Evolutionary conservation across 2,113 vertebrate species (phyloP).

Genomic region (Tachysurus vachellii): DNA sequence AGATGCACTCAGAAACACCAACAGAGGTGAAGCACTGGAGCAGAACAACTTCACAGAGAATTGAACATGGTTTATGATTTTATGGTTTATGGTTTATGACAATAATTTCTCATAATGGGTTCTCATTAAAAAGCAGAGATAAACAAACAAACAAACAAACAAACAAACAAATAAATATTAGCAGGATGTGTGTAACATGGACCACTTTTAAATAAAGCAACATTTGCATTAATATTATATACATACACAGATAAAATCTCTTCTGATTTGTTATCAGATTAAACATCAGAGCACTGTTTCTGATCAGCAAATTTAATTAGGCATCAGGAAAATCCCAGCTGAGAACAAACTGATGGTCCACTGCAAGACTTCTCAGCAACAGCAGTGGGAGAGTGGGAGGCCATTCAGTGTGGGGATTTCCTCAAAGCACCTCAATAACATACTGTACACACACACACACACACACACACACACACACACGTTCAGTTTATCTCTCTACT

Average conservation of each 20-base stretch:
- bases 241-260: background rate
- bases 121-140: background rate
- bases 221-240: background rate
- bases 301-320: conserved; percentile 40
- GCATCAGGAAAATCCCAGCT: conserved; percentile 58
- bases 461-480: background rate
- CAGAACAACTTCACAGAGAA: background rate
- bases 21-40: background rate
- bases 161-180: no score
- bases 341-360: conserved; percentile 49
- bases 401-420: conserved; percentile 54
- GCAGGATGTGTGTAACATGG: background rate
- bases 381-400: conserved; percentile 55
- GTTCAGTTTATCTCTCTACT: background rate
- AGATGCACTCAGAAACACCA: background rate
- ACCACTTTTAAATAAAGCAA: background rate
- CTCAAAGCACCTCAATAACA: conserved; percentile 22
- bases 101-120: background rate
- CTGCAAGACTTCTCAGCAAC: conserved; percentile 61
- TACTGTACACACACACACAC: background rate
- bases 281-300: conserved; percentile 13
- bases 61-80: background rate
- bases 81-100: background rate
- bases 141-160: no score
- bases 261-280: background rate